Percentiles rank a stretch among this genome's conserved stretches.
These are phyloP conservation scores for Corynorhinus townsendii DNA, from an alignment of 2,113 vertebrate genomes.

Conservation along the genomic window DNA sequence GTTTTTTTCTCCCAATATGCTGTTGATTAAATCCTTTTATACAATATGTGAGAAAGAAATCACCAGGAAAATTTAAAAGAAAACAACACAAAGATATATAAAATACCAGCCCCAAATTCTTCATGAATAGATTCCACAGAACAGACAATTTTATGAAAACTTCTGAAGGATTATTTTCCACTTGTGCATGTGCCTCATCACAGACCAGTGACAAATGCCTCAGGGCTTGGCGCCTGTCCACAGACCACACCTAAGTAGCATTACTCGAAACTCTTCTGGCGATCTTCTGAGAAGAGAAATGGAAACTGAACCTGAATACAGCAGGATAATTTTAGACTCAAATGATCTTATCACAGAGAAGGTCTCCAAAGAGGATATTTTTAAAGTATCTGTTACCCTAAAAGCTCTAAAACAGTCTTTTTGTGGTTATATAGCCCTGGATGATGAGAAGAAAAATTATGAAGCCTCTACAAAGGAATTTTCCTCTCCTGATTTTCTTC, in stretches of 20 bases:
- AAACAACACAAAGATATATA: background rate
- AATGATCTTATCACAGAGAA: background rate
- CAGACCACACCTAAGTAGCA: background rate
- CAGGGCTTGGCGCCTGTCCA: background rate
- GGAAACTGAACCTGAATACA: background rate
- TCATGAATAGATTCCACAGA: conserved; percentile 12
- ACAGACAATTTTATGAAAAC: background rate
- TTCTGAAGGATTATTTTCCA: background rate
- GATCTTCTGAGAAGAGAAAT: conserved; percentile 28
- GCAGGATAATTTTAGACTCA: conserved; percentile 27
- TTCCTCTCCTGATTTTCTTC: background rate
- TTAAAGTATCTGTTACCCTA: conserved; percentile 32
- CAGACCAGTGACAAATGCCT: background rate
- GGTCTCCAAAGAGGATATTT: background rate
- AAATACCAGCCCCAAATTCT: background rate
- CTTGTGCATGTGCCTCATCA: background rate
- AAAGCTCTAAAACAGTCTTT: conserved; percentile 12
- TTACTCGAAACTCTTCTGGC: background rate
- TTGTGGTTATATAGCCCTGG: conserved; percentile 6
- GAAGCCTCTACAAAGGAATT: conserved; percentile 5
- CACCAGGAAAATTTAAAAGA: background rate
- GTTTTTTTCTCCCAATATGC: background rate
- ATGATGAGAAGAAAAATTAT: conserved; percentile 1
- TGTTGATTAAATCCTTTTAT: background rate
- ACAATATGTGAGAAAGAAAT: conserved; percentile 25